phyloP scores from a whole-genome alignment of 2,797 vertebrate species.

The Sparus aurata region DNA sequence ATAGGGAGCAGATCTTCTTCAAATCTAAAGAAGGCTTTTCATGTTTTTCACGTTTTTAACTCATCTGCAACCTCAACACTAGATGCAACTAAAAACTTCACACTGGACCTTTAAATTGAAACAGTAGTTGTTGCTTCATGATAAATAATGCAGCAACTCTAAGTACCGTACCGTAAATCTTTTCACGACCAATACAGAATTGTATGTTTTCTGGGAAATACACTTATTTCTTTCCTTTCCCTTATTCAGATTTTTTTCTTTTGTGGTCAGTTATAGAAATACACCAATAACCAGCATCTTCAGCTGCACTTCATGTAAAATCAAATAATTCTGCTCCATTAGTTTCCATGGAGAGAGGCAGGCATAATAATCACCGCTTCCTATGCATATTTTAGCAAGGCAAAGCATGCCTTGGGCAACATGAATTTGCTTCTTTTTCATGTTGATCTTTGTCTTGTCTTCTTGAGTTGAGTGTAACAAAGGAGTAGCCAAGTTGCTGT shows the following conservation, averaged over 20 bases:
- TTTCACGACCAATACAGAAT: neutral
- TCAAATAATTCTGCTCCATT: constrained; percentile 55
- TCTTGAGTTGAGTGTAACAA: constrained; percentile 55
- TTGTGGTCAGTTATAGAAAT: constrained; percentile 3
- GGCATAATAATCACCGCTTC: constrained; percentile 66
- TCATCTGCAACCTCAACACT: too few relatives aligned
- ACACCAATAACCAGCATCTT: constrained; percentile 15
- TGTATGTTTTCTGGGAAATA: neutral
- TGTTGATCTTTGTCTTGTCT: constrained; percentile 63
- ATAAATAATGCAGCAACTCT: constrained; percentile 7
- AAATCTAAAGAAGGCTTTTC: too few relatives aligned
- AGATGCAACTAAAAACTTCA: too few relatives aligned
- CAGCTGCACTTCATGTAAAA: constrained; percentile 45
- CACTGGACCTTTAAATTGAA: neutral
- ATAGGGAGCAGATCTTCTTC: too few relatives aligned
- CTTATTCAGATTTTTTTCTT: constrained; percentile 23
- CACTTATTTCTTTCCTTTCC: neutral
- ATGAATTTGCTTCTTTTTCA: constrained; percentile 57
- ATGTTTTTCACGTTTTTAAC: too few relatives aligned
- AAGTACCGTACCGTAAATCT: neutral
- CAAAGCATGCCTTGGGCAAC: constrained; percentile 52
- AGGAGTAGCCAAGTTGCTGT: constrained; percentile 23
- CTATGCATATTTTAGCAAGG: constrained; percentile 69
- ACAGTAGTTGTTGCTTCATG: neutral
- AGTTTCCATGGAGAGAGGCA: constrained; percentile 55